Percentiles rank a stretch among this genome's conserved stretches.
Conservation (phyloP, 2,888 invertebrate species). For the Glaucopsyche alexis region DNA sequence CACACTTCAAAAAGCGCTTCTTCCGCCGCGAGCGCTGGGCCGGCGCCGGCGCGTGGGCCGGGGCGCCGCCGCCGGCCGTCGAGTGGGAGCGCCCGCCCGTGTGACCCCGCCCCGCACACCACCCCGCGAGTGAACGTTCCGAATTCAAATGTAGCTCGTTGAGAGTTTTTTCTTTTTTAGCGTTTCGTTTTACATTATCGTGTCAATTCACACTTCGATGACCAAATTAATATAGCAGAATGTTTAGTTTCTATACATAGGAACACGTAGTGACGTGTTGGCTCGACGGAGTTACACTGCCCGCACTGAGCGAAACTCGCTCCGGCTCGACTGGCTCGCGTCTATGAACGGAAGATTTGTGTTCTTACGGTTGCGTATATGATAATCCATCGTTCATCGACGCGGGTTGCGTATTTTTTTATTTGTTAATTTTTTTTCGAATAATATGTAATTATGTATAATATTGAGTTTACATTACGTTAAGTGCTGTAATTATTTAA, state of each 20-base stretch:
- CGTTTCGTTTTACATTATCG: conserved; percentile 20
- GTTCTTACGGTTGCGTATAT: neutral
- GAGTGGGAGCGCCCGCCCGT: conserved; percentile 76
- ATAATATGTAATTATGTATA: conserved; percentile 80
- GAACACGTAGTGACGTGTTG: conserved; percentile 31
- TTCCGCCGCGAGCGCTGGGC: conserved; percentile 86
- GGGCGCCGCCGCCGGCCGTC: conserved; percentile 61
- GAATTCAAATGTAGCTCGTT: neutral
- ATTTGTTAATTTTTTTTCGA: conserved; percentile 64
- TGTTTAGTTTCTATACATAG: conserved; percentile 10
- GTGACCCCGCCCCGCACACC: conserved; percentile 57
- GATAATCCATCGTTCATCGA: neutral
- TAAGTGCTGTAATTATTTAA: conserved; percentile 77
- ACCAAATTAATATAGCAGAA: conserved; percentile 22
- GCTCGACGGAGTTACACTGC: conserved; percentile 40
- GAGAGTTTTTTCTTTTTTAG: neutral
- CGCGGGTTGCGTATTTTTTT: conserved; percentile 57
- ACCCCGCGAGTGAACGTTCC: conserved; percentile 23
- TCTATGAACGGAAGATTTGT: neutral
- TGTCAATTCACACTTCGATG: conserved; percentile 20
- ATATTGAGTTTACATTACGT: conserved; percentile 77
- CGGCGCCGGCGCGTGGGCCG: conserved; percentile 67
- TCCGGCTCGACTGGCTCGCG: neutral
- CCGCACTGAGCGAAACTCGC: neutral
- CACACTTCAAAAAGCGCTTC: conserved; percentile 89